Conservation (phyloP, 1,140 invertebrate species). For the Drosophila nigrodunni region DNA sequence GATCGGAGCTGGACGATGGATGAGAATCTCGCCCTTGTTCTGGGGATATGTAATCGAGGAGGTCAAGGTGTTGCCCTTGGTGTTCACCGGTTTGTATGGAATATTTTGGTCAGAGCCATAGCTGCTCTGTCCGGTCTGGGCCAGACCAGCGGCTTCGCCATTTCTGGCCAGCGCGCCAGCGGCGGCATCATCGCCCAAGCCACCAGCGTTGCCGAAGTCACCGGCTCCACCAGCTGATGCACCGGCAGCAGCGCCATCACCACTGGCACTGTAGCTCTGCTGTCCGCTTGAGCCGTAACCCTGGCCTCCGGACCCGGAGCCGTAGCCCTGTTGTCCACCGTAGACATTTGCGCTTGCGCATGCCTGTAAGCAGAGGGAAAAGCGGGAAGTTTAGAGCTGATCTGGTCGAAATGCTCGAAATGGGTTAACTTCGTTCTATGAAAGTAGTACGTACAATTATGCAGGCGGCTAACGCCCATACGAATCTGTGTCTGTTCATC, state of each 20-base stretch:
- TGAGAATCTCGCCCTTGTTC: constrained; percentile 83
- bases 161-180: constrained; percentile 42
- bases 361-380: constrained; percentile 49
- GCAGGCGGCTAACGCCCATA: constrained; percentile 76
- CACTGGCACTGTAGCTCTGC: constrained; percentile 46
- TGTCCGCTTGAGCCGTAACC: constrained; percentile 53
- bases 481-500: constrained; percentile 76
- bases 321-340: constrained; percentile 55
- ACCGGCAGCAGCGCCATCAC: constrained; percentile 51
- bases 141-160: constrained; percentile 60
- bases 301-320: constrained; percentile 45
- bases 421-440: not conserved
- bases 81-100: constrained; percentile 75
- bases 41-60: constrained; percentile 81
- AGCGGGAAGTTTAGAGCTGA: not conserved
- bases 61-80: constrained; percentile 77
- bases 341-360: constrained; percentile 69
- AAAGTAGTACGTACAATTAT: constrained; percentile 73
- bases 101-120: constrained; percentile 76
- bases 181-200: constrained; percentile 40
- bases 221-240: constrained; percentile 53
- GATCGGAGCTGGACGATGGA: constrained; percentile 82
- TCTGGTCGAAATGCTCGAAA: not conserved
- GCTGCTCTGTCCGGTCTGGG: constrained; percentile 63
- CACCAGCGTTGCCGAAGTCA: constrained; percentile 47